These are phyloP conservation scores for Eudemis profundana DNA, from an alignment of 2,888 invertebrate genomes.

Conservation along the genomic window DNA sequence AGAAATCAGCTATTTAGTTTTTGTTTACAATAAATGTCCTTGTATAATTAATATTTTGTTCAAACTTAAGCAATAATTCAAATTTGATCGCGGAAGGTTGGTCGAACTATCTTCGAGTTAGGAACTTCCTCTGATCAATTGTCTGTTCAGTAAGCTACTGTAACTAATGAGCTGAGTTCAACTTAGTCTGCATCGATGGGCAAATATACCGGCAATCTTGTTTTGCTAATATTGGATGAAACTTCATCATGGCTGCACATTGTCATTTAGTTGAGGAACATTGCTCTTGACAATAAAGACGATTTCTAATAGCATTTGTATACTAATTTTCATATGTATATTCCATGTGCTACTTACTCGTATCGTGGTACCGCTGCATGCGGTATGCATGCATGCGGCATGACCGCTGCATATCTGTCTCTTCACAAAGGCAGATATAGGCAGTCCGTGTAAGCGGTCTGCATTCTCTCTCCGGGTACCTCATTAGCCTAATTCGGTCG, in stretches of 20 bases:
- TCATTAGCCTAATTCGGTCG: slow-evolving; percentile 36
- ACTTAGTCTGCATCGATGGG: slow-evolving; percentile 20
- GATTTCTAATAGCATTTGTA: too few species aligned
- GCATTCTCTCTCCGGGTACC: slow-evolving; percentile 12
- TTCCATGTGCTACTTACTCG: too few species aligned
- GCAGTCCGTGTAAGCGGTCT: background rate
- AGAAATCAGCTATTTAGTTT: too few species aligned
- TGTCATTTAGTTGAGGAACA: too few species aligned
- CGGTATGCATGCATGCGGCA: background rate
- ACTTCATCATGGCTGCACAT: too few species aligned
- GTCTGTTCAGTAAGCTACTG: slow-evolving; percentile 49
- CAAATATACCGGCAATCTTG: background rate
- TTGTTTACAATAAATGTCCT: too few species aligned
- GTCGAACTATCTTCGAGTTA: slow-evolving; percentile 21
- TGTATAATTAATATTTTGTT: background rate
- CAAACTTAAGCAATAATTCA: slow-evolving; percentile 8
- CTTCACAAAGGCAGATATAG: slow-evolving; percentile 6
- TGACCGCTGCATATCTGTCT: background rate
- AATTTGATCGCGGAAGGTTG: slow-evolving; percentile 19
- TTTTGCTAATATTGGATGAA: background rate
- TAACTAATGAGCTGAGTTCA: slow-evolving; percentile 49
- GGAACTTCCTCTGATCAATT: slow-evolving; percentile 34
- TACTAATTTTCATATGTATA: too few species aligned
- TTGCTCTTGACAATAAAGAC: too few species aligned
- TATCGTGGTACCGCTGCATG: too few species aligned